Base-by-base conservation (phyloP, 2,888 invertebrate genomes). In the Dryobotodes eremita region DNA sequence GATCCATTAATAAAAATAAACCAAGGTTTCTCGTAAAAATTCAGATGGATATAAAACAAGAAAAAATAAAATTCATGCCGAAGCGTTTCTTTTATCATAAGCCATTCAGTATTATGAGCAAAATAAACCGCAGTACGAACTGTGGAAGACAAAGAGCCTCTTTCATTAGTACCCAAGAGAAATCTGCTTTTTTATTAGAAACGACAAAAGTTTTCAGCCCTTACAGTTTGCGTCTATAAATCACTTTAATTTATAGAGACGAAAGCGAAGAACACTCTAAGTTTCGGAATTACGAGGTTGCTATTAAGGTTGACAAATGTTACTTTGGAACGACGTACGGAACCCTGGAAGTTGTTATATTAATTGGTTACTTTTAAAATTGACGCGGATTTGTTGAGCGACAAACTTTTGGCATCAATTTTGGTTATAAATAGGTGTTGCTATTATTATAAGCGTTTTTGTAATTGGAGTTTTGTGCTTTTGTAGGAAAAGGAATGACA, bases 171-270 rank as follows among this genome's bases (percentile, higher is more conserved):
- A 90, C 86, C 91, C 86, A 88, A 79, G 90, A 91, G 85, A 94
- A 94, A 94, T 94, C 93, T 93, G 92, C 91, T 94, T 94, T 95
- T 94, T 94, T 92, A 91, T 71, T 68, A 65, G 87, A 93, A 94
- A 95, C 92, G 95, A 92, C 94, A 94, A 94, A 95, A 96, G 92
- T 96, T 96, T 75, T 91, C 88, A 89, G 89, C 89, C 92, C 92
- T 93, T 92, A 92, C 92, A 95, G 93, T 92, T 85, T 91, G 90
- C 90, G 91, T 91, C 90, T 92, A 96, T 96, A 96, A 96, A 96
- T 96, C 95, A 95, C 94, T 93, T 94, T 94, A 95, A 96, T 95
- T 95, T 95, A 96, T 95, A 93, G 94, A 95, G 94, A 95, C 94
- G 94, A 94, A 94, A 90, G 93, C 92, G 83, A 88, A 88, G 92